Conservation (phyloP, 2,888 invertebrate genomes). For the Herminia tarsipennalis region DNA sequence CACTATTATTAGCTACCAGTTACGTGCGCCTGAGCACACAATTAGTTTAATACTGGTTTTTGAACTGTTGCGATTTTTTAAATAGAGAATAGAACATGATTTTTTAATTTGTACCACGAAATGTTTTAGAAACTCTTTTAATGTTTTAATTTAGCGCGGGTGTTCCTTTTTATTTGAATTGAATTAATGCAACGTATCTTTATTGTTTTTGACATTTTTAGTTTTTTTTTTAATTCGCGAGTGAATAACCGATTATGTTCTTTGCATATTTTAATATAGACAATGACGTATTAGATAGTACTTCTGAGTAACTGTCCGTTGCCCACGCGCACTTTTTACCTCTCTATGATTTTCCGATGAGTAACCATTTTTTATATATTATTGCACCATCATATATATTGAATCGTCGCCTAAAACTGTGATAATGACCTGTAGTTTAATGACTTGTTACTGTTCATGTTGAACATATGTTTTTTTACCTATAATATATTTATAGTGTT, state of each 20-base stretch:
- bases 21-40: conserved; percentile 42
- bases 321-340: conserved; percentile 66
- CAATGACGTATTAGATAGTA: conserved; percentile 48
- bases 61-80: background rate
- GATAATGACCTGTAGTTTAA: conserved; percentile 51
- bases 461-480: background rate
- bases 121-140: no score
- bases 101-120: no score
- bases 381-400: conserved; percentile 52
- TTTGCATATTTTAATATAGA: conserved; percentile 40
- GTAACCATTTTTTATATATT: conserved; percentile 57
- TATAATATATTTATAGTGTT: no score
- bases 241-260: conserved; percentile 57
- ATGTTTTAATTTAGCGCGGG: no score
- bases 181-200: no score
- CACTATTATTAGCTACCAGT: conserved; percentile 47
- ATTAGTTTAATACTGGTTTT: conserved; percentile 19
- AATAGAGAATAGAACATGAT: background rate
- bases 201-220: no score
- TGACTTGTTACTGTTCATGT: conserved; percentile 46
- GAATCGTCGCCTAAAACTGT: conserved; percentile 28
- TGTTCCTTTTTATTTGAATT: no score
- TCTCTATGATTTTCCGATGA: conserved; percentile 57
- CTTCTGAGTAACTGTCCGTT: conserved; percentile 60
- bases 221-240: no score